Percentiles rank a stretch among this genome's conserved stretches.
Evolutionary conservation across 2,888 invertebrate species (phyloP).

Genomic region (Autographa pulchrina): DNA sequence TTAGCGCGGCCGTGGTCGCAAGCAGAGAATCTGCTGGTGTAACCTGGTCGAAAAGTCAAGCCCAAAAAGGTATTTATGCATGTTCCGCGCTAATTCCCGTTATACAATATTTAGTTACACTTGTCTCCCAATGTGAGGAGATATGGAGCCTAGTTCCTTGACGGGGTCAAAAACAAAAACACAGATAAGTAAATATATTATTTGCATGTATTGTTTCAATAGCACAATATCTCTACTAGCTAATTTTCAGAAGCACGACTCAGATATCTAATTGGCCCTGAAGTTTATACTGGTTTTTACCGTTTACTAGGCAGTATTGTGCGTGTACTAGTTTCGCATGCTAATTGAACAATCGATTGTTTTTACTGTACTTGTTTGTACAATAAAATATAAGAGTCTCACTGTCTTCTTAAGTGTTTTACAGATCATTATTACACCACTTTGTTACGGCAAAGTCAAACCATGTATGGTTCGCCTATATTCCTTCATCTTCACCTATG

Average conservation of each 20-base stretch:
- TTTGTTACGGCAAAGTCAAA: background rate
- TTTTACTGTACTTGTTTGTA: background rate
- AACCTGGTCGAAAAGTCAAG: too few relatives aligned
- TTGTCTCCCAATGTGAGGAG: too few relatives aligned
- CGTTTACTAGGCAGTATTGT: conserved; percentile 13
- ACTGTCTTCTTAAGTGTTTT: background rate
- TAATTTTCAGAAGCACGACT: conserved; percentile 61
- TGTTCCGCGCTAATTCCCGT: too few relatives aligned
- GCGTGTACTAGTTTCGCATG: conserved; percentile 17
- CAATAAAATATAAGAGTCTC: background rate
- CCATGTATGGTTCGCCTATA: too few relatives aligned
- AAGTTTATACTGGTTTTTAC: conserved; percentile 64
- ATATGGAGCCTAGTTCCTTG: too few relatives aligned
- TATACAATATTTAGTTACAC: too few relatives aligned
- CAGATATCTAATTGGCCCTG: conserved; percentile 74
- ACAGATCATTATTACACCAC: background rate
- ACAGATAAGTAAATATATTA: background rate
- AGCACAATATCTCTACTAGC: background rate
- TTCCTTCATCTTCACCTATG: too few relatives aligned
- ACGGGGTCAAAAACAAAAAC: too few relatives aligned
- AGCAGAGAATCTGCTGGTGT: too few relatives aligned
- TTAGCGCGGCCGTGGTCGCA: too few relatives aligned
- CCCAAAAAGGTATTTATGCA: too few relatives aligned
- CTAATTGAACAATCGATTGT: conserved; percentile 17
- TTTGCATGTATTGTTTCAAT: background rate